Base-by-base conservation (phyloP, 92 coral and sea anemone species). In the Pocillopora meandrina region DNA sequence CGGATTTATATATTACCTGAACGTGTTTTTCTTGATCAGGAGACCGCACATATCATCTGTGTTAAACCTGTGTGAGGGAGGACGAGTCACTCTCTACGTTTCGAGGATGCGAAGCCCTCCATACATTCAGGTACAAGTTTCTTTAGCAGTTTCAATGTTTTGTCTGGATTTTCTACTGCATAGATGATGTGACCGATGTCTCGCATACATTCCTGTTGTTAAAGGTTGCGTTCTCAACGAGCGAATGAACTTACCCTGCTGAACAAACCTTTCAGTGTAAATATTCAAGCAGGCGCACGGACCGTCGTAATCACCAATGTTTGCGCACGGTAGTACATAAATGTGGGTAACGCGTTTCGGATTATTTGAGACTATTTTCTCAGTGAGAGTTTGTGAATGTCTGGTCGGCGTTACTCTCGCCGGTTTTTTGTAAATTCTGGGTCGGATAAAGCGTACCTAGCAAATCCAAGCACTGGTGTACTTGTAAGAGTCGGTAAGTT, bases 401-500 rank as follows among this genome's bases (percentile, higher is more conserved):
- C 73, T 69, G 36, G 73, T 33, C 49, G 49, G 73, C 16, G 55
- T 69, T 13, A 69, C 20, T 5, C 73, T 69, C 11, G 73, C 12
- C 33, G 73, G 73, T 26, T 33, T 69, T 69, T 69, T 26, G 73
- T 69, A 69, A 16, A 1, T 69, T 36, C 18, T 69, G 73, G 73
- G 42, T n/a, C 42, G 13, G 14, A 69, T 69, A 23, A 69, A 69
- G 21, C 71, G 34, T 65, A 65, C 71, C 8, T 65, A 23, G 18
- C 12, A 20, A 20, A 67, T 20, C 26, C 72, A 20, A 67, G 72
- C 11, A 67, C 19, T 33, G 26, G 12, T 17, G 72, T 20, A 17
- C 72, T 92, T 89, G 92, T 89, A 92, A 65, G 78, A 23, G 20
- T 75, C 78, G 47, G 79, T 86, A 15, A 92, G 26, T 23, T 89